Percentiles rank a stretch among this genome's conserved stretches.
These are phyloP conservation scores for Mirza zaza DNA, from an alignment of 2,113 vertebrate genomes.

Conservation along the genomic window DNA sequence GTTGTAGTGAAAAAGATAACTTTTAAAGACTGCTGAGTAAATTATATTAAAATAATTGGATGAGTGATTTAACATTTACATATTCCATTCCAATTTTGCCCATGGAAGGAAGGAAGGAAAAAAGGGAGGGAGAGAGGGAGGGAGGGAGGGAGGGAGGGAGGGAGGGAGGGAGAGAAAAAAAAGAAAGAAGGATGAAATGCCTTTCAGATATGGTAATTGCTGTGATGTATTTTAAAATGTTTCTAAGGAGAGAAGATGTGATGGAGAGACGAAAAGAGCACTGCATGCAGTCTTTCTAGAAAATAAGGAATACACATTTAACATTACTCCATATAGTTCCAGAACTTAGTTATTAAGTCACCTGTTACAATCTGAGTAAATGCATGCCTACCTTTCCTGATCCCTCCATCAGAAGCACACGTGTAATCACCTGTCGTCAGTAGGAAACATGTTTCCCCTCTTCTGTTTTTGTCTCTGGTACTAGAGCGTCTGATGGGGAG, in stretches of 20 bases:
- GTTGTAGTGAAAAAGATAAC: neutral
- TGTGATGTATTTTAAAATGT: conserved; percentile 46
- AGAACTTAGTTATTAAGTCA: conserved; percentile 76
- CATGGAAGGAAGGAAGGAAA: neutral
- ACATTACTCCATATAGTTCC: conserved; percentile 62
- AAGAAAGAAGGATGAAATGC: conserved; percentile 66
- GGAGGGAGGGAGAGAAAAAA: neutral
- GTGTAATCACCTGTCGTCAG: conserved; percentile 95
- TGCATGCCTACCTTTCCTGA: conserved; percentile 92
- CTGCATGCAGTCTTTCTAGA: conserved; percentile 71
- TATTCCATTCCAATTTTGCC: conserved; percentile 43
- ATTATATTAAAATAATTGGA: conserved; percentile 22
- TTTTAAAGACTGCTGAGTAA: neutral
- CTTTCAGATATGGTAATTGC: conserved; percentile 70
- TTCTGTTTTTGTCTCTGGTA: conserved; percentile 93
- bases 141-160: no score
- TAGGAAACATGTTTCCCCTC: conserved; percentile 95
- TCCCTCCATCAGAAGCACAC: conserved; percentile 93
- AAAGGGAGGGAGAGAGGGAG: neutral
- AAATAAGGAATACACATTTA: conserved; percentile 62
- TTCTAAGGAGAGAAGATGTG: conserved; percentile 65
- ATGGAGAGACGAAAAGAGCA: conserved; percentile 60
- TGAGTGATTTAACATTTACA: neutral
- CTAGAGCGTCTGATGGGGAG: conserved; percentile 95
- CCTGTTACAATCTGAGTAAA: conserved; percentile 83